phyloP scores from a whole-genome alignment of 2,113 vertebrate species.

The Syngnathus floridae region DNA sequence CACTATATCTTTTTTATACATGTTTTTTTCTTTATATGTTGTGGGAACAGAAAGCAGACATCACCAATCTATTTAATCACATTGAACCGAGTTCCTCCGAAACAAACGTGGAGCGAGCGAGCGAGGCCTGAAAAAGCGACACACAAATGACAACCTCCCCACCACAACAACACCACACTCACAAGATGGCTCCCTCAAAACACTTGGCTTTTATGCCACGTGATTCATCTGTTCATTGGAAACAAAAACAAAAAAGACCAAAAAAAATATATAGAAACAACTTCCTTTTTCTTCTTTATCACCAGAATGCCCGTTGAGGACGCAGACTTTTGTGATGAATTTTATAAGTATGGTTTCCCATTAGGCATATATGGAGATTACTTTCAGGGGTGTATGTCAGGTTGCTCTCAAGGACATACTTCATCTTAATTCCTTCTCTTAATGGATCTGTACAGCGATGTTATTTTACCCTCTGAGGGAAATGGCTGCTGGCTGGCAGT shows the following conservation, averaged over 20 bases:
- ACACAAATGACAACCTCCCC: conserved; percentile 49
- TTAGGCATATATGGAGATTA: conserved; percentile 50
- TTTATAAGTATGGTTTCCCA: conserved; percentile 33
- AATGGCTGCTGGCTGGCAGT: conserved; percentile 39
- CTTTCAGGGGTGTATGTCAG: conserved; percentile 38
- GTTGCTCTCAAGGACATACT: conserved; percentile 50
- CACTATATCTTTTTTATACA: conserved; percentile 79
- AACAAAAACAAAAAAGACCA: conserved; percentile 42
- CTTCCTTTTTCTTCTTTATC: conserved; percentile 37
- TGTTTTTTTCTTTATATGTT: conserved; percentile 72
- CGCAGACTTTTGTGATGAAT: conserved; percentile 41
- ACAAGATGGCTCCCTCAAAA: conserved; percentile 38
- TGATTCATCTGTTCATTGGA: conserved; percentile 7
- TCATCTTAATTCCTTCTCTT: conserved; percentile 51
- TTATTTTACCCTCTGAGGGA: conserved; percentile 39
- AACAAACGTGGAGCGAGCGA: conserved; percentile 63
- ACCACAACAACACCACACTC: conserved; percentile 18
- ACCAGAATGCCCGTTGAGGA: conserved; percentile 46
- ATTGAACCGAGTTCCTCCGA: conserved; percentile 81
- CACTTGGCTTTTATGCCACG: conserved; percentile 47
- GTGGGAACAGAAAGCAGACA: conserved; percentile 86
- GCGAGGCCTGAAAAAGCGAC: conserved; percentile 39
- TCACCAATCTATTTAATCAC: conserved; percentile 87
- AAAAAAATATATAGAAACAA: not conserved
- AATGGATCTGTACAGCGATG: conserved; percentile 52